phyloP scores from a whole-genome alignment of 2,888 invertebrate genomes.

The Anarsia innoxiella region DNA sequence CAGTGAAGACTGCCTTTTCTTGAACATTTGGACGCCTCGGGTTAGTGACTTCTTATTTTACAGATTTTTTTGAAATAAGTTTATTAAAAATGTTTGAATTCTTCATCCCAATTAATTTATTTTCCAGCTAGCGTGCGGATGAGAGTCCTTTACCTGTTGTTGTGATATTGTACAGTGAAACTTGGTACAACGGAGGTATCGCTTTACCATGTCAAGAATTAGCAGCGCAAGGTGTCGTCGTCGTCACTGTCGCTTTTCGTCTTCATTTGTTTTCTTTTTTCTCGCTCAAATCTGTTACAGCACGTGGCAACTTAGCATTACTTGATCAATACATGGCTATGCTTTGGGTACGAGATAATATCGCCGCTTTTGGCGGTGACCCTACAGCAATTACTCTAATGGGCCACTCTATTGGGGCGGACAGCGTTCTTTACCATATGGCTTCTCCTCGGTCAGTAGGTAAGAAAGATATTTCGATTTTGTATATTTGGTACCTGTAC shows the following conservation, averaged over 20 bases:
- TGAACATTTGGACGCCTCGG: constrained; percentile 93
- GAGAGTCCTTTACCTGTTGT: constrained; percentile 79
- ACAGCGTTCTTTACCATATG: constrained; percentile 80
- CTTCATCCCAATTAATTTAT: constrained; percentile 9
- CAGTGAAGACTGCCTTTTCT: constrained; percentile 90
- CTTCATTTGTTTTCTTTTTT: constrained; percentile 83
- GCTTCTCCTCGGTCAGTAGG: constrained; percentile 80
- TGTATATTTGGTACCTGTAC: not conserved
- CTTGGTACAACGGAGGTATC: constrained; percentile 71
- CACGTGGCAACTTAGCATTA: constrained; percentile 89
- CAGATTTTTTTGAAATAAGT: not conserved
- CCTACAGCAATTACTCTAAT: constrained; percentile 84
- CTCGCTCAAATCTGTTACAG: constrained; percentile 66
- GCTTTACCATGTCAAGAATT: constrained; percentile 81
- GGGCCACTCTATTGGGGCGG: constrained; percentile 88
- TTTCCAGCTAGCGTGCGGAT: constrained; percentile 63
- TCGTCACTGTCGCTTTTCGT: constrained; percentile 82
- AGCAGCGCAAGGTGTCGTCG: constrained; percentile 80
- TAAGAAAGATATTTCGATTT: constrained; percentile 27
- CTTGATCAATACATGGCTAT: constrained; percentile 90
- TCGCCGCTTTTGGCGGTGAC: constrained; percentile 87
- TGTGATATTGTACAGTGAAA: constrained; percentile 80
- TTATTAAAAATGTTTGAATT: constrained; percentile 6
- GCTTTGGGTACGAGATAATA: constrained; percentile 84
- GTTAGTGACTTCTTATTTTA: constrained; percentile 42